A percentile compares a stretch with the other conserved stretches of the same genome.
These are phyloP conservation scores for Origma solitaria DNA, from an alignment of 2,113 vertebrate genomes.

Conservation along the genomic window DNA sequence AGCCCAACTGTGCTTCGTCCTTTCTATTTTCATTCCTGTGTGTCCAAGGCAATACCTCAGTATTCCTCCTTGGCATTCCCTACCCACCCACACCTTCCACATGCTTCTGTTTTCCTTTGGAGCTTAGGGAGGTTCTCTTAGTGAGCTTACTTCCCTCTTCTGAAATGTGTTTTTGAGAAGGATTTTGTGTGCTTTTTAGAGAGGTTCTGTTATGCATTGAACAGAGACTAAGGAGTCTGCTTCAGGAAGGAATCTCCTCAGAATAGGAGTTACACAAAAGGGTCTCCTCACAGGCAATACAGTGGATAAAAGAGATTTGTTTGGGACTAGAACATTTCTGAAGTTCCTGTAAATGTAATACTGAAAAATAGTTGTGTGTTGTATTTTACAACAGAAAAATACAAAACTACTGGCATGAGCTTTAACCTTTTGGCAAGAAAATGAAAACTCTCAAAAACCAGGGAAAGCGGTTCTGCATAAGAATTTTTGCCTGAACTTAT, in stretches of 20 bases:
- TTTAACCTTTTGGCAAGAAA: not conserved
- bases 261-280: not conserved
- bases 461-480: not conserved
- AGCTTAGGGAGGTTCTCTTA: not conserved
- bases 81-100: not conserved
- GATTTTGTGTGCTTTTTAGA: not conserved
- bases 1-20: not conserved
- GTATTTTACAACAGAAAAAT: not conserved
- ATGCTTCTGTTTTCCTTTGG: not conserved
- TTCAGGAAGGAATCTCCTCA: not conserved
- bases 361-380: not conserved
- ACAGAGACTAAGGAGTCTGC: not conserved
- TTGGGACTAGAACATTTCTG: not conserved
- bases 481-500: not conserved
- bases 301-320: not conserved
- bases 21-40: not conserved
- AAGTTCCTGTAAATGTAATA: not conserved
- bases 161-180: not conserved
- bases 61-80: not conserved
- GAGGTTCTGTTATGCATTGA: not conserved
- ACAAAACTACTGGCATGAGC: not conserved
- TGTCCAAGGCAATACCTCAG: not conserved
- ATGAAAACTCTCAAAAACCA: not conserved
- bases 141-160: not conserved
- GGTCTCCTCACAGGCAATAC: not conserved